phyloP scores from a whole-genome alignment of 2,113 vertebrate genomes.

The Tenebrosternarchus preto region DNA sequence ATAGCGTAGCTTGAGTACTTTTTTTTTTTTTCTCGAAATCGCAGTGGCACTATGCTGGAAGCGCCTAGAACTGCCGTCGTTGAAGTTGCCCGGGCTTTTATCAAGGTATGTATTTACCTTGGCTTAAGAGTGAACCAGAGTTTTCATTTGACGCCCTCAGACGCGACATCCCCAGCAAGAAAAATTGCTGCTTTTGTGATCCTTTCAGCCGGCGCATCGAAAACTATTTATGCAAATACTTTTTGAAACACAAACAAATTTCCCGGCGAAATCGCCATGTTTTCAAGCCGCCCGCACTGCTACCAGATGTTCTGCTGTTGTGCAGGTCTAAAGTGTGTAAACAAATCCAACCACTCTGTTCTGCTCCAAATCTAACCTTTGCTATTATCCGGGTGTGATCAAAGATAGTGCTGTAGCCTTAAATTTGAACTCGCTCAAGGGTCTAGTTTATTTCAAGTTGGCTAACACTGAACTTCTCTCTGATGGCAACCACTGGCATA shows the following conservation, averaged over 20 bases:
- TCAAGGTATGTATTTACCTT: slow-evolving; percentile 64
- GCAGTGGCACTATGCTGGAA: slow-evolving; percentile 51
- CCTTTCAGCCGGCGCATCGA: slow-evolving; percentile 48
- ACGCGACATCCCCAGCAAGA: slow-evolving; percentile 61
- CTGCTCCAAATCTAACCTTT: not conserved
- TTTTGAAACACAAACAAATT: slow-evolving; percentile 46
- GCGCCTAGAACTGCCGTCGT: slow-evolving; percentile 38
- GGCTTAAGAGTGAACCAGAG: slow-evolving; percentile 65
- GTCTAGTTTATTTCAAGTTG: too few species aligned
- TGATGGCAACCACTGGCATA: too few species aligned
- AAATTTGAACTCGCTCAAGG: too few species aligned
- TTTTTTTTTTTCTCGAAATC: not conserved
- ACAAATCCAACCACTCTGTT: not conserved
- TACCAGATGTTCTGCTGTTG: too few species aligned
- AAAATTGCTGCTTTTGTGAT: slow-evolving; percentile 45
- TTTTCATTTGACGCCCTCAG: slow-evolving; percentile 45
- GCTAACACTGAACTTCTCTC: too few species aligned
- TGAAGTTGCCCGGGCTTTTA: slow-evolving; percentile 62
- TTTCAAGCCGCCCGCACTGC: slow-evolving; percentile 40
- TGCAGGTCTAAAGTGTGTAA: not conserved
- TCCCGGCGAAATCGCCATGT: slow-evolving; percentile 56
- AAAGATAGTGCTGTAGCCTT: not conserved
- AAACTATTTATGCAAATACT: slow-evolving; percentile 66
- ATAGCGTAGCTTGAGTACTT: too few species aligned
- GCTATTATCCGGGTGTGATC: not conserved